Percentiles rank a stretch among this genome's conserved stretches.
These are phyloP conservation scores for Drosophila serrata DNA, from an alignment of 1,140 invertebrate genomes.

Conservation along the genomic window DNA sequence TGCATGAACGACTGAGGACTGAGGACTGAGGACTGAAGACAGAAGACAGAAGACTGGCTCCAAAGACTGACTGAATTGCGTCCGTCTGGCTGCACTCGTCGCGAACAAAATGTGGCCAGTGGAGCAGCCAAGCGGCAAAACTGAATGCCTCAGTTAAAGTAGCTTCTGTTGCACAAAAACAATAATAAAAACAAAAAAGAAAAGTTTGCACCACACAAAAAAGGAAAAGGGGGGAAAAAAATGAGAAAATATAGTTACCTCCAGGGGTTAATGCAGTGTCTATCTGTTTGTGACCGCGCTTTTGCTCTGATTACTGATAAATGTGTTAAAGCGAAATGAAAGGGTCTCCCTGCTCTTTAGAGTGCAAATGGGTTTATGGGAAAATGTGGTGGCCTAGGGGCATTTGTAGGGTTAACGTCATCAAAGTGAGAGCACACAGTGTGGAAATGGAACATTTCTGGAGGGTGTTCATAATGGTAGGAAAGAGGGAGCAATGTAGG, in stretches of 20 bases:
- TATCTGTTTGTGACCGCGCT: conserved; percentile 52
- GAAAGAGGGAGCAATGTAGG: not conserved
- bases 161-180: conserved; percentile 51
- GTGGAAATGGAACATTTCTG: conserved; percentile 33
- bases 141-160: conserved; percentile 65
- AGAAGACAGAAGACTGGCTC: conserved; percentile 33
- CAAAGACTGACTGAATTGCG: conserved; percentile 10
- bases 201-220: conserved; percentile 11
- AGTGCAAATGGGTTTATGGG: conserved; percentile 27
- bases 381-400: conserved; percentile 16
- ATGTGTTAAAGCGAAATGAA: conserved; percentile 57
- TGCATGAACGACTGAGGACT: conserved; percentile 1
- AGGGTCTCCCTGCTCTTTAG: conserved; percentile 41
- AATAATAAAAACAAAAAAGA: conserved; percentile 40
- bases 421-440: conserved; percentile 30
- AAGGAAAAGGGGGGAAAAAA: not conserved
- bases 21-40: conserved; percentile 26
- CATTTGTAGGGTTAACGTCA: conserved; percentile 30
- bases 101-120: conserved; percentile 63
- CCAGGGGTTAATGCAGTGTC: conserved; percentile 56
- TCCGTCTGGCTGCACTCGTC: conserved; percentile 34
- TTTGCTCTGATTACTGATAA: conserved; percentile 69
- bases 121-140: conserved; percentile 74
- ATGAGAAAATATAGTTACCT: conserved; percentile 38
- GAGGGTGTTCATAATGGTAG: conserved; percentile 1